Conservation (phyloP, 2,888 invertebrate genomes). For the Limnephilus rhombicus region DNA sequence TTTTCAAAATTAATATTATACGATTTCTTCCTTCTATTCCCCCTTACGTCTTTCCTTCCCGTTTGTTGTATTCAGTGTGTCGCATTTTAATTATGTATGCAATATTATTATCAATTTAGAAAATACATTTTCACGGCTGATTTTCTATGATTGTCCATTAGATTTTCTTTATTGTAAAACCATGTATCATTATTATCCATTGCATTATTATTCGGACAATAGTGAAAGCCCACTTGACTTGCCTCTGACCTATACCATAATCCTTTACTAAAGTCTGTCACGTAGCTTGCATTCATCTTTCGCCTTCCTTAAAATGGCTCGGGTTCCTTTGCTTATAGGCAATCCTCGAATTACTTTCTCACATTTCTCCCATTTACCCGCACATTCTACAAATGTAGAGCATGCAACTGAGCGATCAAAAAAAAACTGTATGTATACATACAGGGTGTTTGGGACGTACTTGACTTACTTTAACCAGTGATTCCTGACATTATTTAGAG, state of each 20-base stretch:
- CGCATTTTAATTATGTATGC: not conserved
- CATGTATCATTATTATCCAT: not conserved
- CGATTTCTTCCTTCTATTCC: too few species aligned
- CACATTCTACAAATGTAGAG: not conserved
- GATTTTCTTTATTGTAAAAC: not conserved
- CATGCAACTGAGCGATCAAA: not conserved
- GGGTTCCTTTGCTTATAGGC: slow-evolving; percentile 7
- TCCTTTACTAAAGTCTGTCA: not conserved
- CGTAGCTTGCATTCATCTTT: not conserved
- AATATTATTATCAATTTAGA: not conserved
- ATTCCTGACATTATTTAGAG: too few species aligned
- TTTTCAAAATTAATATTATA: too few species aligned
- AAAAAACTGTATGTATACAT: too few species aligned
- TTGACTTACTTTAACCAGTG: too few species aligned
- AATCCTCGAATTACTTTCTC: slow-evolving; percentile 20
- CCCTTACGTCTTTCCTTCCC: too few species aligned
- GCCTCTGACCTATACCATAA: not conserved
- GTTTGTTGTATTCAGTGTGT: too few species aligned
- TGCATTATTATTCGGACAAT: not conserved
- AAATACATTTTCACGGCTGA: not conserved
- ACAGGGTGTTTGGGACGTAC: too few species aligned
- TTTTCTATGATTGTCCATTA: not conserved
- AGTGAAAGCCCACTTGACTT: not conserved
- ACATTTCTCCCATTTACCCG: not conserved
- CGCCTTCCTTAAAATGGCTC: not conserved